Evolutionary conservation across 2,113 vertebrate genomes (phyloP).

Genomic region (Erythrocercus mccallii): DNA sequence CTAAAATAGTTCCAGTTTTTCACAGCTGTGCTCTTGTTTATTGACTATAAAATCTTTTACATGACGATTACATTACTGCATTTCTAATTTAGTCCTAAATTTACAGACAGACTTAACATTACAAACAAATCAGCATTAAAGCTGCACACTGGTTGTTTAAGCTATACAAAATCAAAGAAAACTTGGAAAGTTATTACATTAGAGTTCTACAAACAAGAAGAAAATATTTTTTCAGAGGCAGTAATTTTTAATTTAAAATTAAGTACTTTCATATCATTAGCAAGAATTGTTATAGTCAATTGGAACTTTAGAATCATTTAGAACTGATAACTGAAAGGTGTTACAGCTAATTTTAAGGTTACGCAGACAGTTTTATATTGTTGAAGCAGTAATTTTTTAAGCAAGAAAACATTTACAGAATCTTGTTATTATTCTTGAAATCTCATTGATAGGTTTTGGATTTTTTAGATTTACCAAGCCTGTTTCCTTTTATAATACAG

Average conservation of each 20-base stretch:
- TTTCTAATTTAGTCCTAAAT: constrained; percentile 25
- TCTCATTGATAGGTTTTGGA: not conserved
- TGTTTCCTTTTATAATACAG: not conserved
- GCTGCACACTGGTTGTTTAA: not conserved
- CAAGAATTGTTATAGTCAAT: constrained; percentile 27
- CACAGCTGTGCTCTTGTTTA: not conserved
- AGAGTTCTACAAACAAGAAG: constrained; percentile 23
- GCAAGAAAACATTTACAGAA: not conserved
- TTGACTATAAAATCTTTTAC: not conserved
- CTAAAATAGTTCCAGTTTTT: not conserved
- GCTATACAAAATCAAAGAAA: not conserved
- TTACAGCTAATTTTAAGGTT: constrained; percentile 18
- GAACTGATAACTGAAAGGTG: constrained; percentile 12
- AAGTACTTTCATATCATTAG: not conserved
- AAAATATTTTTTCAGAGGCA: constrained; percentile 2
- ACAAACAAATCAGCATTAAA: constrained; percentile 43
- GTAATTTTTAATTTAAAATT: constrained; percentile 60
- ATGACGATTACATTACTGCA: not conserved
- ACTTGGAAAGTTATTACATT: constrained; percentile 29
- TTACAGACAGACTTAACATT: constrained; percentile 21
- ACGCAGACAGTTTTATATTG: not conserved
- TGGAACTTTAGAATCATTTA: constrained; percentile 47
- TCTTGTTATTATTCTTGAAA: not conserved
- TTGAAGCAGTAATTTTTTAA: constrained; percentile 3
- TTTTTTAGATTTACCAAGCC: not conserved